Conservation (phyloP, 1,140 invertebrate genomes). For the Chironomus striatipennis region DNA sequence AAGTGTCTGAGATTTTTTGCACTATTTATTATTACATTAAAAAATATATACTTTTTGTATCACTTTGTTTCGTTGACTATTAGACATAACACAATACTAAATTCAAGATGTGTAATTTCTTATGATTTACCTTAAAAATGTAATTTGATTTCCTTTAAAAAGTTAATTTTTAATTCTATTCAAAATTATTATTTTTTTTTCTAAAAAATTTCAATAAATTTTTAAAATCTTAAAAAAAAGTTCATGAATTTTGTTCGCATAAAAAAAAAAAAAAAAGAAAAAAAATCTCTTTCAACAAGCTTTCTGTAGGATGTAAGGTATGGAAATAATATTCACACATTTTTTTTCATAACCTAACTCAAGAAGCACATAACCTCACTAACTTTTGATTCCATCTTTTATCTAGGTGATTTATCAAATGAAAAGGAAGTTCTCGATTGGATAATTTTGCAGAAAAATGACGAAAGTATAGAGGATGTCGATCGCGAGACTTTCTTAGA, state of each 20-base stretch:
- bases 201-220: no score
- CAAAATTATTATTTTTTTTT: no score
- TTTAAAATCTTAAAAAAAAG: neutral
- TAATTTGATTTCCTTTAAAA: no score
- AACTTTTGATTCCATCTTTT: constrained; percentile 25
- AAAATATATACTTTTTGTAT: no score
- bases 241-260: constrained; percentile 6
- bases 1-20: no score
- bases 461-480: constrained; percentile 87
- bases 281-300: neutral
- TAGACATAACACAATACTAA: no score
- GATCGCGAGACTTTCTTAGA: constrained; percentile 73
- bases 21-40: no score
- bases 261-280: neutral
- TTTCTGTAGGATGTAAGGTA: constrained; percentile 22
- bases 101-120: no score
- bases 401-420: constrained; percentile 75
- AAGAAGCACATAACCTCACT: neutral
- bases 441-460: constrained; percentile 86
- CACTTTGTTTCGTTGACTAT: no score
- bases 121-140: no score
- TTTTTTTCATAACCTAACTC: no score
- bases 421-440: constrained; percentile 79
- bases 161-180: no score
- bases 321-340: neutral